These are phyloP conservation scores for Chrysogorgia sp. DNA, from an alignment of 92 coral and sea anemone genomes.

Conservation along the genomic window DNA sequence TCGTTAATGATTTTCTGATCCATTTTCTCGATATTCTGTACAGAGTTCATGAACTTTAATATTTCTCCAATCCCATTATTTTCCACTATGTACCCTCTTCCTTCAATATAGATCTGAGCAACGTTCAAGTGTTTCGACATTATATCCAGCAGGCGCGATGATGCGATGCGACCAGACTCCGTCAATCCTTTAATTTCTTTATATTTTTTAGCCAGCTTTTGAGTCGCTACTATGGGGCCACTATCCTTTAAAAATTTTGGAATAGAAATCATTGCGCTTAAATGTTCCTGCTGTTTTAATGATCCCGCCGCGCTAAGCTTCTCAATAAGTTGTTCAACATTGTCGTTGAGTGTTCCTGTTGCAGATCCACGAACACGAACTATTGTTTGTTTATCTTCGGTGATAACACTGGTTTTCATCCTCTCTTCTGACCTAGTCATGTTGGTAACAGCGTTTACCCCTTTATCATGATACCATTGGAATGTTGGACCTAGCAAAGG, in stretches of 20 bases:
- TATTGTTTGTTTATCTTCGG: conserved; percentile 6
- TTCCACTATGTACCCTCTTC: conserved; percentile 49
- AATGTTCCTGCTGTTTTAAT: conserved; percentile 53
- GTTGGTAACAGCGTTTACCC: conserved; percentile 41
- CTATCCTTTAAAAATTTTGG: conserved; percentile 40
- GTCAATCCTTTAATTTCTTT: conserved; percentile 41
- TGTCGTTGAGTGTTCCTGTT: conserved; percentile 33
- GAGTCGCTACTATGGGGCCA: conserved; percentile 58
- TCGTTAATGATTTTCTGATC: conserved; percentile 17
- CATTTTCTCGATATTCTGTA: conserved; percentile 12
- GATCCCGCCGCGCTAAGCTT: conserved; percentile 32
- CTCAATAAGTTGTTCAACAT: conserved; percentile 14
- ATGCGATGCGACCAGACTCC: not conserved
- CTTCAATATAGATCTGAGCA: conserved; percentile 48
- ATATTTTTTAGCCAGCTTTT: conserved; percentile 45
- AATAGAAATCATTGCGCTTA: conserved; percentile 45
- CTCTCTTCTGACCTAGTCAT: conserved; percentile 30
- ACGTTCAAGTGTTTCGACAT: conserved; percentile 46
- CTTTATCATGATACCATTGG: conserved; percentile 47
- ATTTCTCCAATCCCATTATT: conserved; percentile 35
- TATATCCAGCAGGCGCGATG: conserved; percentile 38
- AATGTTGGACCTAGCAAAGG: conserved; percentile 48
- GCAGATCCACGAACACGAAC: conserved; percentile 34
- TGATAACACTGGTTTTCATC: conserved; percentile 3
- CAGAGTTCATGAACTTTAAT: conserved; percentile 23